phyloP scores from a whole-genome alignment of 2,888 invertebrate species.

The Polydrusus pterygomalis region DNA sequence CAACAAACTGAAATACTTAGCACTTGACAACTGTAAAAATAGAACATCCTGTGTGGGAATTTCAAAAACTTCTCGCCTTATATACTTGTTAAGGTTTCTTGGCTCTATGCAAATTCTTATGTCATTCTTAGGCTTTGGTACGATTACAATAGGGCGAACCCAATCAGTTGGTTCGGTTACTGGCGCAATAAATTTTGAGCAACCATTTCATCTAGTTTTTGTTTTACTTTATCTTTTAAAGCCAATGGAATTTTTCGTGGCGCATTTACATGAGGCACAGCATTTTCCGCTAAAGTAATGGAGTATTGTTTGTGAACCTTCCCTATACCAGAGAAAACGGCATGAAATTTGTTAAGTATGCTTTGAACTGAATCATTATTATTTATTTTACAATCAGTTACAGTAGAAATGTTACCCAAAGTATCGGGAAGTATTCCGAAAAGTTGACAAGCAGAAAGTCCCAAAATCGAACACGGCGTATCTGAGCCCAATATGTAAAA shows the following conservation, averaged over 20 bases:
- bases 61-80: no score
- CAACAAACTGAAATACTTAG: background rate
- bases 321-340: background rate
- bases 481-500: slow-evolving; percentile 10
- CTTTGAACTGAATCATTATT: no score
- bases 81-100: background rate
- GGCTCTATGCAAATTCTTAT: background rate
- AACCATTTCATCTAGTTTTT: no score
- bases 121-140: background rate
- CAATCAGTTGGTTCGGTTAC: no score
- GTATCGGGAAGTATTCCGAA: no score
- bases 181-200: no score
- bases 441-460: slow-evolving; percentile 10
- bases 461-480: slow-evolving; percentile 15
- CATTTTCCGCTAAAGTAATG: background rate
- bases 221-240: no score
- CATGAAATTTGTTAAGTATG: background rate
- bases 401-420: no score
- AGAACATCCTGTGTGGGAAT: no score
- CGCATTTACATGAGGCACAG: background rate
- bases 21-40: background rate
- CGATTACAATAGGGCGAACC: no score
- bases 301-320: background rate
- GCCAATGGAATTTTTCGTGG: background rate
- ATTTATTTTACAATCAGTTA: no score